These are phyloP conservation scores for Cyprinella venusta DNA, from an alignment of 2,797 vertebrate genomes.

Conservation along the genomic window DNA sequence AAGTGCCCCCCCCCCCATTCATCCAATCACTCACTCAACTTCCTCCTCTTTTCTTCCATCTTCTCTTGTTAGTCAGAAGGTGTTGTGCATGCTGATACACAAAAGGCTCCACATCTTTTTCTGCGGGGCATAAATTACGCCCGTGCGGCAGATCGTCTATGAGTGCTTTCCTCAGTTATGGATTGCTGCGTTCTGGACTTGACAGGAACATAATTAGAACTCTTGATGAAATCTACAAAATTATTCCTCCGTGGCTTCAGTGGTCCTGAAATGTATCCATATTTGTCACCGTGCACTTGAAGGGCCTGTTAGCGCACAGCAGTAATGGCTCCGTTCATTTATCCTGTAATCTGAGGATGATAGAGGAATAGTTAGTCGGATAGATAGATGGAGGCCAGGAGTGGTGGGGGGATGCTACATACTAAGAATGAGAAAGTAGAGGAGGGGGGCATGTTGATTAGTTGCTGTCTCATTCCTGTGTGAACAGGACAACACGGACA, in stretches of 20 bases:
- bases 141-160: slow-evolving; percentile 76
- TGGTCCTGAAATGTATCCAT: slow-evolving; percentile 87
- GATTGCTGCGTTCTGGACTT: slow-evolving; percentile 95
- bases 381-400: slow-evolving; percentile 75
- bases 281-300: slow-evolving; percentile 89
- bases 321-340: slow-evolving; percentile 93
- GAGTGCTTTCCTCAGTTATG: slow-evolving; percentile 86
- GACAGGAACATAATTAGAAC: slow-evolving; percentile 99
- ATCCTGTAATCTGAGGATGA: slow-evolving; percentile 84
- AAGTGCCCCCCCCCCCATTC: slow-evolving; percentile 32
- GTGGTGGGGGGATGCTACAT: slow-evolving; percentile 56
- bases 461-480: slow-evolving; percentile 38
- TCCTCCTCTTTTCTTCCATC: slow-evolving; percentile 69
- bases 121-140: slow-evolving; percentile 85
- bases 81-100: slow-evolving; percentile 77
- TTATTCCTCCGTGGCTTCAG: slow-evolving; percentile 89
- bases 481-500: slow-evolving; percentile 23
- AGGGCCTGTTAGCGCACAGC: slow-evolving; percentile 89
- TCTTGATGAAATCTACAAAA: slow-evolving; percentile 99
- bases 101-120: slow-evolving; percentile 70
- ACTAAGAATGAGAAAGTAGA: slow-evolving; percentile 66
- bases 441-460: slow-evolving; percentile 53
- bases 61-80: slow-evolving; percentile 82
- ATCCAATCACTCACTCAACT: slow-evolving; percentile 41
- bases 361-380: slow-evolving; percentile 77